Percentiles rank a stretch among this genome's conserved stretches.
Conservation (phyloP, 92 coral and sea anemone genomes). For the Virgularia gustaviana region DNA sequence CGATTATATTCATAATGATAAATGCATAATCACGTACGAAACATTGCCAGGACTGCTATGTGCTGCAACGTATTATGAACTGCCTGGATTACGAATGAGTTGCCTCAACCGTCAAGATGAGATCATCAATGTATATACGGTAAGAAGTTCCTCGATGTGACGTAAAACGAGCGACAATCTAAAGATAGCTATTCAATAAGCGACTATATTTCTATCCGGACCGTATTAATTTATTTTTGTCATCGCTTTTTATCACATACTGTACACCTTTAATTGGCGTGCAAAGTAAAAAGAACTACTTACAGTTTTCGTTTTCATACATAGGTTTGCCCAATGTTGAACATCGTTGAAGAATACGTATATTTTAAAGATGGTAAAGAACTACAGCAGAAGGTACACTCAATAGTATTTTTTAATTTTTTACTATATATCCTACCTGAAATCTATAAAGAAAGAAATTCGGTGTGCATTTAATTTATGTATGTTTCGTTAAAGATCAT, state of each 20-base stretch:
- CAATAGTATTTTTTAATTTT: not conserved
- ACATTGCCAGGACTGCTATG: slow-evolving; percentile 81
- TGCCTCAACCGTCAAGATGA: slow-evolving; percentile 71
- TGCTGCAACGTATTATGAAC: slow-evolving; percentile 87
- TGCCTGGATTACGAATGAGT: slow-evolving; percentile 63
- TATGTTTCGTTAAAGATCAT: too few relatives aligned
- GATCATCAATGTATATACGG: slow-evolving; percentile 43
- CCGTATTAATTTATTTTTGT: too few relatives aligned
- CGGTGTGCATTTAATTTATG: too few relatives aligned
- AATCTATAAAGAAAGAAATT: not conserved
- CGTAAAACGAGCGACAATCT: not conserved
- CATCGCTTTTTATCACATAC: too few relatives aligned
- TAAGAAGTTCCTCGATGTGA: slow-evolving; percentile 24
- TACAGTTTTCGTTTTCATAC: too few relatives aligned
- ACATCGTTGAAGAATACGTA: slow-evolving; percentile 26
- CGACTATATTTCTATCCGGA: not conserved
- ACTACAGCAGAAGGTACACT: slow-evolving; percentile 20
- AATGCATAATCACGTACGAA: slow-evolving; percentile 66
- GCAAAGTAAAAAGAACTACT: too few relatives aligned
- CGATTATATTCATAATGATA: slow-evolving; percentile 77
- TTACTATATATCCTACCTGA: not conserved
- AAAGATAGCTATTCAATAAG: not conserved
- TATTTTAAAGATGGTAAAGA: slow-evolving; percentile 27
- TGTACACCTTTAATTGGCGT: too few relatives aligned
- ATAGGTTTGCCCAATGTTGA: slow-evolving; percentile 40